Conservation (phyloP, 2,888 invertebrate species). For the Yponomeuta cagnagella region DNA sequence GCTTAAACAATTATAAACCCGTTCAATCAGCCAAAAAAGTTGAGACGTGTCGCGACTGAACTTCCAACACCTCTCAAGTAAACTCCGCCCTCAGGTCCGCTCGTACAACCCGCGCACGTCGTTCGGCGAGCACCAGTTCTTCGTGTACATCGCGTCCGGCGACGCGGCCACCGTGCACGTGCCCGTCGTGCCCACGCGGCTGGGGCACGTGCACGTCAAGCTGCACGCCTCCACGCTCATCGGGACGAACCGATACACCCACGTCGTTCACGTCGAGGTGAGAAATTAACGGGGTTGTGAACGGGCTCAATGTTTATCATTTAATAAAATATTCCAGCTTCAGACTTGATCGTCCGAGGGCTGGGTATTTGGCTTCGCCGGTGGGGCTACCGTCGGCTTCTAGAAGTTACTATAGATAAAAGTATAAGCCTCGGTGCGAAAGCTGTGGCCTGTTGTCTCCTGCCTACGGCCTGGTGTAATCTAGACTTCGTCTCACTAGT, state of each 20-base stretch:
- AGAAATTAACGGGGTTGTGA: conserved; percentile 37
- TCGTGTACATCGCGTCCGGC: conserved; percentile 88
- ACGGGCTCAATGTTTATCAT: no score
- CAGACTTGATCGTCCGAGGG: no score
- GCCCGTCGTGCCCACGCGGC: conserved; percentile 89
- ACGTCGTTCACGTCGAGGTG: conserved; percentile 77
- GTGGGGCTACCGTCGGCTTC: no score
- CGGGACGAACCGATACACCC: conserved; percentile 84
- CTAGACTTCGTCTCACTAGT: conserved; percentile 70
- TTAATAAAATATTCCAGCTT: no score
- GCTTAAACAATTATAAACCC: no score
- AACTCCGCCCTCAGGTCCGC: conserved; percentile 58
- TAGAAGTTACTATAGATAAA: no score
- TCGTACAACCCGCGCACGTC: conserved; percentile 94
- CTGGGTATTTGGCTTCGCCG: no score
- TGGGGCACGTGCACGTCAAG: conserved; percentile 84
- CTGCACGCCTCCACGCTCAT: conserved; percentile 86
- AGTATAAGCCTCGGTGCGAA: no score
- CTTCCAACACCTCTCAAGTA: background rate
- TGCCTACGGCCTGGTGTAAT: no score
- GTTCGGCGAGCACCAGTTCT: conserved; percentile 95
- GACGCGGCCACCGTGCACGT: conserved; percentile 90
- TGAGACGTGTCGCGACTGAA: background rate
- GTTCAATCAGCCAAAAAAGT: no score
- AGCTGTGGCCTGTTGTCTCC: no score